These are phyloP conservation scores for Aspidiotus rigidus DNA, from an alignment of 2,888 invertebrate genomes.

Conservation along the genomic window DNA sequence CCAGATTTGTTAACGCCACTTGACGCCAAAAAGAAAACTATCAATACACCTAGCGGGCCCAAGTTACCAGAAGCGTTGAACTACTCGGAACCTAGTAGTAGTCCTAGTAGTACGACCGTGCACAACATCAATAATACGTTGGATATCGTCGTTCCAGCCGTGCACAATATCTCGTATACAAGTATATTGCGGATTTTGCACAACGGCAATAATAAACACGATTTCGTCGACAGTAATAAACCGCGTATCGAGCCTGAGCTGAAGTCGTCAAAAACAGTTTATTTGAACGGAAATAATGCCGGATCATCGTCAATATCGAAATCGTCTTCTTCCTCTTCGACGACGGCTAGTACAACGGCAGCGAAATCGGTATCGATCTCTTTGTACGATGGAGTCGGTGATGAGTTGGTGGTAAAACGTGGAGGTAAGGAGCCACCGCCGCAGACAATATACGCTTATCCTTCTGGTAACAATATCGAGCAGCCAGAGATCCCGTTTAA, in stretches of 20 bases:
- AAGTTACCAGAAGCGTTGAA: constrained; percentile 39
- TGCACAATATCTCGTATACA: constrained; percentile 55
- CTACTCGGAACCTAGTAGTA: constrained; percentile 39
- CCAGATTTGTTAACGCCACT: constrained; percentile 47
- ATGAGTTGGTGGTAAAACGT: neutral
- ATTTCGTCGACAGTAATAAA: constrained; percentile 53
- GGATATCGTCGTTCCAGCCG: constrained; percentile 55
- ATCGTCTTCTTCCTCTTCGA: constrained; percentile 19
- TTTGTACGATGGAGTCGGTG: neutral
- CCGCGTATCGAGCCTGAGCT: constrained; percentile 42
- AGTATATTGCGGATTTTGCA: constrained; percentile 76
- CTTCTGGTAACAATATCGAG: constrained; percentile 9
- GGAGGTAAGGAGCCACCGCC: neutral
- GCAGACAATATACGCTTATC: neutral
- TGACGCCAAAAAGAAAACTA: constrained; percentile 58
- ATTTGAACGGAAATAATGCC: constrained; percentile 1
- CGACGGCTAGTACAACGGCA: neutral
- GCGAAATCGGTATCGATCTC: neutral
- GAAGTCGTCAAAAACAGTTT: constrained; percentile 46
- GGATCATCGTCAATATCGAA: constrained; percentile 15
- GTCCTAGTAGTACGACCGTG: constrained; percentile 39
- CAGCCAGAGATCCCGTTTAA: constrained; percentile 35
- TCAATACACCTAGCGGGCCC: constrained; percentile 66
- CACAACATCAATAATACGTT: constrained; percentile 41
- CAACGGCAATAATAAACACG: constrained; percentile 72